Evolutionary conservation across 2,888 invertebrate genomes (phyloP).

Genomic region (Dolomedes plantarius): DNA sequence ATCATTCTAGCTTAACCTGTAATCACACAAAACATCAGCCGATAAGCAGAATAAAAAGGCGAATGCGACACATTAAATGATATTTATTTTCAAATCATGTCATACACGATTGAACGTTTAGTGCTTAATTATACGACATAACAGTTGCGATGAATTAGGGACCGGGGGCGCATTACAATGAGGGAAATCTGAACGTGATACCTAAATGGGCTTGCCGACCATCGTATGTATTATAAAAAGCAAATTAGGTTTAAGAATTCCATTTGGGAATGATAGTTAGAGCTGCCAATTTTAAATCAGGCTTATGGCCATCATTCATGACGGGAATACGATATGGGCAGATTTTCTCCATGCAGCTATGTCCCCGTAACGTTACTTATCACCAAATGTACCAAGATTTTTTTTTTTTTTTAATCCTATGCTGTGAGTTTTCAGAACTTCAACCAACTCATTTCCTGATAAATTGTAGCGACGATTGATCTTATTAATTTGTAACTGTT

Average conservation of each 20-base stretch:
- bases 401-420: too few species aligned
- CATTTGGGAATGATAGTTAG: neutral
- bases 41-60: conserved; percentile 31
- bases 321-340: too few species aligned
- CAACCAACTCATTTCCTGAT: too few species aligned
- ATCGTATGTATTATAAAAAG: neutral
- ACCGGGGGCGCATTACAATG: conserved; percentile 32
- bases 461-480: too few species aligned
- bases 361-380: too few species aligned
- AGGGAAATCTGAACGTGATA: neutral
- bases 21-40: conserved; percentile 34
- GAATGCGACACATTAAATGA: conserved; percentile 43
- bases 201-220: conserved; percentile 19
- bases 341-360: too few species aligned
- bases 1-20: conserved; percentile 29
- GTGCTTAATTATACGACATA: conserved; percentile 57
- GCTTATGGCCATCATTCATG: too few species aligned
- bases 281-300: too few species aligned
- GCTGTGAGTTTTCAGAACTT: too few species aligned
- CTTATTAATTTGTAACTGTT: too few species aligned
- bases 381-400: too few species aligned
- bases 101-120: conserved; percentile 50
- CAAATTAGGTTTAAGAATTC: neutral
- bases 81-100: conserved; percentile 61
- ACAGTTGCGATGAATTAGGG: conserved; percentile 15